Evolutionary conservation across 2,113 vertebrate species (phyloP), one percentile per base, ranked within the genome.

Genomic region (Phylloscopus trochilus): DNA sequence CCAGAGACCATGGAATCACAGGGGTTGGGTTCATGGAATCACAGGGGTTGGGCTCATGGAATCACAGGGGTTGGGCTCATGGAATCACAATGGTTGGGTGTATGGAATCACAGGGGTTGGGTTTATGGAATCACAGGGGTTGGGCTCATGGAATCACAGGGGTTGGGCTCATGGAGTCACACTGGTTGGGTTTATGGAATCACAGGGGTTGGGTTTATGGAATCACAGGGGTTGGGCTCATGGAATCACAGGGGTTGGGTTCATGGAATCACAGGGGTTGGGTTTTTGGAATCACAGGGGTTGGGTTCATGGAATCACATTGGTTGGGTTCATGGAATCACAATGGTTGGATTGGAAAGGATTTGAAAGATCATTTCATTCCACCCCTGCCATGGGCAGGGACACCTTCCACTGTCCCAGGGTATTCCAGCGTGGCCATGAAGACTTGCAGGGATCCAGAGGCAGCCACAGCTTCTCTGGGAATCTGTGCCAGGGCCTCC

Each of bases 171-270:
- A 39, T 20, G 44, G n/a, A 31, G 39, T 75, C 33, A 4, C 37
- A 24, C 0, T 5, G 55, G 4, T 9, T 46, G 39, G 9, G 17
- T 5, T n/a, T 1, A 55, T n/a, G 52, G 30, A 24, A 43, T n/a
- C 39, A 2, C 30, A n/a, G 4, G 4, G 30, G 17, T 4, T n/a
- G 31, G 12, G 3, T 5, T 11, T 0, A 56, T n/a, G 39, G 52
- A 33, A n/a, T 44, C 68, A 44, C 64, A 18, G 11, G 39, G 37
- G 15, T 3, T 41, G 28, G 68, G 8, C 2, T 14, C 0, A 53
- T 41, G 35, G 68, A 16, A 41, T 72, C 30, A 2, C 37, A 41
- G 5, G 19, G 21, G 21, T 8, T 53, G 21, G 35, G 37, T 6
- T 33, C 3, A 53, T 16, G 37, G 80, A 44, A 27, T 72, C 31